Conservation (phyloP, 2,888 invertebrate genomes). For the Thysanoteuthis rhombus region DNA sequence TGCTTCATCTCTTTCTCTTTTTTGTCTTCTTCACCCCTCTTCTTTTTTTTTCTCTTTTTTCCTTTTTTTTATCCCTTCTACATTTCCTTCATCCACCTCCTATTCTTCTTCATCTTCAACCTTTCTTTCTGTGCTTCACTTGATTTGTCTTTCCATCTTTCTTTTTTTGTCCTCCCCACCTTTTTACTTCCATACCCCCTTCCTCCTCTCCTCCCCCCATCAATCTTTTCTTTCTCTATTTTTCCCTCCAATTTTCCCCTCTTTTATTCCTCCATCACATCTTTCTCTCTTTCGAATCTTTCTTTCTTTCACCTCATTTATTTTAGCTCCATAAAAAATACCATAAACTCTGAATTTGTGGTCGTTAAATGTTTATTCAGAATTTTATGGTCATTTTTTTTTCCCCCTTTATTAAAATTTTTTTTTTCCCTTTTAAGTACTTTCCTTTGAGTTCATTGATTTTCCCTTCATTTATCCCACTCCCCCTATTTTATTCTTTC, state of each 20-base stretch:
- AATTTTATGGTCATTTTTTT: not conserved
- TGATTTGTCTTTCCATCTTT: not conserved
- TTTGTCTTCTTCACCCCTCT: not conserved
- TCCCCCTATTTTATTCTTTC: not conserved
- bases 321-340: not conserved
- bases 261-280: not conserved
- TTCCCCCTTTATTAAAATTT: not conserved
- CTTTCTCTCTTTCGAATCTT: too few species aligned
- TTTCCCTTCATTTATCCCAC: not conserved
- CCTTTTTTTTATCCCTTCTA: not conserved
- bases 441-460: not conserved
- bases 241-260: not conserved
- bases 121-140: not conserved
- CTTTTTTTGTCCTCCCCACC: too few species aligned
- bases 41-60: not conserved
- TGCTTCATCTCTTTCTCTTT: rapidly evolving
- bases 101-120: not conserved
- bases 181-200: too few species aligned
- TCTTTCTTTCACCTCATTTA: too few species aligned
- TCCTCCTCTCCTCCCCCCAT: too few species aligned
- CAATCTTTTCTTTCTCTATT: too few species aligned
- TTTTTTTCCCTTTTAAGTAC: not conserved
- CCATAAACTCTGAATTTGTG: not conserved
- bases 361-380: not conserved
- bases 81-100: not conserved